Percentiles rank a stretch among this genome's conserved stretches.
Evolutionary conservation across 1,140 invertebrate genomes (phyloP).

Genomic region (Delia radicum): DNA sequence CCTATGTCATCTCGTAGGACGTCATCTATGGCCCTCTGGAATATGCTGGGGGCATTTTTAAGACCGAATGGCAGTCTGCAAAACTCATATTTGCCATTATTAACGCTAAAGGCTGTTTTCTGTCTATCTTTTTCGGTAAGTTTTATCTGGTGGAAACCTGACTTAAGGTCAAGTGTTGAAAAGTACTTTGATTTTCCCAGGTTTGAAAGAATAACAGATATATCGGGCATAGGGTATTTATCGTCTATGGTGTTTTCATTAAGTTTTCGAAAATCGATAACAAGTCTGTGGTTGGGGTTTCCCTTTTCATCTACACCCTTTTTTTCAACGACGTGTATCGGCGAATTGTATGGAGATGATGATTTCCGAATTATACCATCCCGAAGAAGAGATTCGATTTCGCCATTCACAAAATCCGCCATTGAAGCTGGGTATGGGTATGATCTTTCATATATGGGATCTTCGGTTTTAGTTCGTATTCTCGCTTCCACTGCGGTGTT

Average conservation of each 20-base stretch:
- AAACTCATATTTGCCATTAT: slow-evolving; percentile 36
- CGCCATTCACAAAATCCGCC: slow-evolving; percentile 31
- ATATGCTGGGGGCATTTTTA: slow-evolving; percentile 40
- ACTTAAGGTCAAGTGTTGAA: slow-evolving; percentile 53
- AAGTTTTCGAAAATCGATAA: slow-evolving; percentile 49
- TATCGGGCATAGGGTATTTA: no score
- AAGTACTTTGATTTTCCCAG: slow-evolving; percentile 54
- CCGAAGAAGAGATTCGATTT: slow-evolving; percentile 26
- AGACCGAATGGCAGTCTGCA: slow-evolving; percentile 37
- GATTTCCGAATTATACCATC: slow-evolving; percentile 27
- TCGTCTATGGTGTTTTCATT: no score
- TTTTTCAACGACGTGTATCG: slow-evolving; percentile 33
- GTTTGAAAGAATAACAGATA: no score
- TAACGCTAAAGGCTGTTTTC: slow-evolving; percentile 56
- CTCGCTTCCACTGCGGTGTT: slow-evolving; percentile 19
- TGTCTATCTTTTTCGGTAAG: slow-evolving; percentile 42
- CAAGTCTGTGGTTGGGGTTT: slow-evolving; percentile 28
- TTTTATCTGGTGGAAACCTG: slow-evolving; percentile 59
- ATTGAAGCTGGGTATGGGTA: slow-evolving; percentile 30
- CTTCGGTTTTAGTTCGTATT: slow-evolving; percentile 19
- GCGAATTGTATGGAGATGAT: slow-evolving; percentile 30
- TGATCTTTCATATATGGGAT: slow-evolving; percentile 30
- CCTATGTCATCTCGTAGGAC: slow-evolving; percentile 25
- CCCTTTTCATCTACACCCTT: slow-evolving; percentile 28
- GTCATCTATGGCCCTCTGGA: slow-evolving; percentile 44